Evolutionary conservation across 2,113 vertebrate species (phyloP).

Genomic region (Bostrychus sinensis): DNA sequence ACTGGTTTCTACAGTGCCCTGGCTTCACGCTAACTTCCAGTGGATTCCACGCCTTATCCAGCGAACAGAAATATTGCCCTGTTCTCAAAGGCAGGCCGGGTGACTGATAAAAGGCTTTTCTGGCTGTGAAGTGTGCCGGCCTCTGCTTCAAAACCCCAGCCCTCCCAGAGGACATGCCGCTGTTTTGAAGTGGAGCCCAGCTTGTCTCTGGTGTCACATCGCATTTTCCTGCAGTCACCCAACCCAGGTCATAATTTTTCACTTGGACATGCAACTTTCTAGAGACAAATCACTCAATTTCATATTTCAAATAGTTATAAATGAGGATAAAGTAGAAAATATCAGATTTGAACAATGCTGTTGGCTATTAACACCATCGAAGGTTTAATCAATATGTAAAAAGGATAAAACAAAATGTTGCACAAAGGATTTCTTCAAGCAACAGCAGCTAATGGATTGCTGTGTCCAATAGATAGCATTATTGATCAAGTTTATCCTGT

Average conservation of each 20-base stretch:
- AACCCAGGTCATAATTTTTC: conserved; percentile 48
- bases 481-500: conserved; percentile 39
- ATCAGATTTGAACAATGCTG: not conserved
- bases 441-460: conserved; percentile 39
- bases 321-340: not conserved
- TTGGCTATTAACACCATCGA: not conserved
- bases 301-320: not conserved
- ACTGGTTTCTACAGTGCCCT: conserved; percentile 5
- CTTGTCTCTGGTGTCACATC: conserved; percentile 62
- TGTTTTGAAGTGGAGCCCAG: conserved; percentile 65
- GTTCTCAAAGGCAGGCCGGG: conserved; percentile 60
- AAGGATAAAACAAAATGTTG: not conserved
- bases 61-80: conserved; percentile 42
- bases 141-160: conserved; percentile 50
- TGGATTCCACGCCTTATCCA: conserved; percentile 41
- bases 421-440: conserved; percentile 20
- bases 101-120: conserved; percentile 77
- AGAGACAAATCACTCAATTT: conserved; percentile 1
- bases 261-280: conserved; percentile 13
- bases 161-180: conserved; percentile 53
- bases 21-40: conserved; percentile 38
- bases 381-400: conserved; percentile 3
- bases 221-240: conserved; percentile 50
- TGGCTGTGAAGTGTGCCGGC: conserved; percentile 68
- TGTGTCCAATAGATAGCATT: conserved; percentile 36